Evolutionary conservation across 2,113 vertebrate species (phyloP).

Genomic region (Tamias sibiricus): DNA sequence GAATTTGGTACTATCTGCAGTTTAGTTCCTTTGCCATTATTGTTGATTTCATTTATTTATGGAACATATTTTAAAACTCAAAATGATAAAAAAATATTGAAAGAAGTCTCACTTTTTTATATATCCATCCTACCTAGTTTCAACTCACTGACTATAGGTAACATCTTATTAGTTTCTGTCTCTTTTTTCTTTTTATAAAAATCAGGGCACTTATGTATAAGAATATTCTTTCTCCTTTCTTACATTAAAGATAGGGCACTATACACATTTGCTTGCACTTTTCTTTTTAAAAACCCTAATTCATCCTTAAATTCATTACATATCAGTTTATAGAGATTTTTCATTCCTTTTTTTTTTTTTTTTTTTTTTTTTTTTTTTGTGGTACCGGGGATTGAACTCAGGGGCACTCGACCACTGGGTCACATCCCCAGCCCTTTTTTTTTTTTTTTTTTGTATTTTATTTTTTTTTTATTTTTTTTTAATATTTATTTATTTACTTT

Average conservation of each 20-base stretch:
- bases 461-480: no score
- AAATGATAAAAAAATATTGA: background rate
- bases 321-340: background rate
- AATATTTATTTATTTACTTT: no score
- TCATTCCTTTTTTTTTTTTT: background rate
- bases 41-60: conserved; percentile 20
- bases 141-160: background rate
- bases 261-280: background rate
- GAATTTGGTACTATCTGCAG: background rate
- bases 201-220: background rate
- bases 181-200: background rate
- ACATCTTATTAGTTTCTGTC: background rate
- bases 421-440: no score
- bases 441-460: no score
- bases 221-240: background rate
- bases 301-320: background rate
- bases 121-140: background rate
- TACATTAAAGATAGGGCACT: background rate
- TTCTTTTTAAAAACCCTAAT: background rate
- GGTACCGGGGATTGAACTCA: no score
- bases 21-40: background rate
- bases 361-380: no score
- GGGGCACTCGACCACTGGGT: no score
- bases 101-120: background rate
- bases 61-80: background rate